Evolutionary conservation across 64 coral and sea anemone genomes (phyloP).

Genomic region (Cladopsammia gracilis): DNA sequence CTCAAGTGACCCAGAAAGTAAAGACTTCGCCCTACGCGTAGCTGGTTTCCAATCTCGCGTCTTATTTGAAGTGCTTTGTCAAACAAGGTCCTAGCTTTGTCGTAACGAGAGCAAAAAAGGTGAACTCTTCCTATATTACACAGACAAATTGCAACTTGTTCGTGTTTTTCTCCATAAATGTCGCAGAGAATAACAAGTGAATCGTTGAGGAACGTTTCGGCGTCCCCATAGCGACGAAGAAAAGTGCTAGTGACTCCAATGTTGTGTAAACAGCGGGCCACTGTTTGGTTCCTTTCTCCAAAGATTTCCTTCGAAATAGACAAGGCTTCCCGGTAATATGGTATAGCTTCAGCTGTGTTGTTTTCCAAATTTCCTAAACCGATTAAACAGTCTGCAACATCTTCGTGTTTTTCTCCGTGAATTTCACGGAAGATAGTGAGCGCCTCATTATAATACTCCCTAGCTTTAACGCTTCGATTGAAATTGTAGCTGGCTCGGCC

Average conservation of each 20-base stretch:
- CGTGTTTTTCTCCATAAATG: constrained; percentile 17
- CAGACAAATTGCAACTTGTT: not conserved
- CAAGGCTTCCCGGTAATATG: not conserved
- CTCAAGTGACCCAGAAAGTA: not conserved
- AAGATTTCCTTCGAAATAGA: not conserved
- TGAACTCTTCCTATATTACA: constrained; percentile 5
- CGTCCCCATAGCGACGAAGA: not conserved
- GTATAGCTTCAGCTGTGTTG: not conserved
- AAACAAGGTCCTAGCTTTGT: not conserved
- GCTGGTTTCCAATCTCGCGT: not conserved
- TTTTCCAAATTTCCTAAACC: not conserved
- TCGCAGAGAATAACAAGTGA: not conserved
- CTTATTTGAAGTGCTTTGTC: not conserved
- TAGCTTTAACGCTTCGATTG: not conserved
- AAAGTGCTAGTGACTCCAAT: not conserved
- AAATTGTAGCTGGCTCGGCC: not conserved
- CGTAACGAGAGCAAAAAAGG: not conserved
- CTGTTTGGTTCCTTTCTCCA: not conserved
- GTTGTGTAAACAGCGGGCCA: constrained; percentile 4
- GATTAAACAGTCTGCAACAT: not conserved
- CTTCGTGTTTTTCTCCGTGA: not conserved
- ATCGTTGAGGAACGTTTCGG: not conserved
- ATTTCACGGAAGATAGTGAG: constrained; percentile 1
- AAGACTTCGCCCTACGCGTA: not conserved
- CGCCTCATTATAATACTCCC: not conserved